A percentile compares a stretch with the other conserved stretches of the same genome.
These are phyloP conservation scores for Heterotis niloticus DNA, from an alignment of 2,113 vertebrate species.

Conservation along the genomic window DNA sequence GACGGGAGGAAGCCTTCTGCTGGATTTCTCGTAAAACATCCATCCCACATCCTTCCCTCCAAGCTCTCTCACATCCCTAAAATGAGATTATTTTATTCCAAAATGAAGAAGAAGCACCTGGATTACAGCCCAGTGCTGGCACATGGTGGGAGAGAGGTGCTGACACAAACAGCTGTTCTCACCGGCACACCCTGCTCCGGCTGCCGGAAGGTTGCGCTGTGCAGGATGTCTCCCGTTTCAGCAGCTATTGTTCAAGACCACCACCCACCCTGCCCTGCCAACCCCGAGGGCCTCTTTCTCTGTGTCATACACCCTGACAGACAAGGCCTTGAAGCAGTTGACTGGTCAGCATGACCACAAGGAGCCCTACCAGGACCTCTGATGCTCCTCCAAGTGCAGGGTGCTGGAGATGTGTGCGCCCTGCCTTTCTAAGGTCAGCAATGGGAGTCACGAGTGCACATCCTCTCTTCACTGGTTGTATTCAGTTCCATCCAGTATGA, in stretches of 20 bases:
- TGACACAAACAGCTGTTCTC: slow-evolving; percentile 28
- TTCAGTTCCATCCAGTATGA: neutral
- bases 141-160: neutral
- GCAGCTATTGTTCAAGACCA: slow-evolving; percentile 37
- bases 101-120: slow-evolving; percentile 30
- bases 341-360: neutral
- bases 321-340: slow-evolving; percentile 12
- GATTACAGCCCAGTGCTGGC: neutral
- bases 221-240: slow-evolving; percentile 35
- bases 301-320: neutral
- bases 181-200: neutral
- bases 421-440: neutral
- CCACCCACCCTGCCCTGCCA: neutral
- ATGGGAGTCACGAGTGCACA: neutral
- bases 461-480: neutral
- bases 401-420: neutral
- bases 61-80: neutral
- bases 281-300: neutral
- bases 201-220: neutral
- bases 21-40: slow-evolving; percentile 4
- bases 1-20: slow-evolving; percentile 19
- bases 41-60: slow-evolving; percentile 31
- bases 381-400: neutral
- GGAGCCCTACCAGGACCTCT: neutral
- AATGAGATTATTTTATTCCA: slow-evolving; percentile 15